Conservation (phyloP, 2,888 invertebrate species). For the Adela reaumurella region DNA sequence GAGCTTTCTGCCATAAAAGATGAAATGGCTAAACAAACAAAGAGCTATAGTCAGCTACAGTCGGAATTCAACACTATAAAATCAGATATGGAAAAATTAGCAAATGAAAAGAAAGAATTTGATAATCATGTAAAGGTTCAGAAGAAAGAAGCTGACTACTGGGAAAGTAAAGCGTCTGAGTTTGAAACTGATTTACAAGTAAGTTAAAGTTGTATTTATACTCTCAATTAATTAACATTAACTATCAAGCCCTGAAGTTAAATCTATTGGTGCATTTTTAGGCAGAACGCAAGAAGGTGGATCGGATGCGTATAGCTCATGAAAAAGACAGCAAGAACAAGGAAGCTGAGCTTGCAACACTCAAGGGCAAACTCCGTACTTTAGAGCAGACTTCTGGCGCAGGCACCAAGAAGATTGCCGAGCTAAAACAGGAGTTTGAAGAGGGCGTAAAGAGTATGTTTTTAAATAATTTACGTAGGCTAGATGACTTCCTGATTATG, state of each 20-base stretch:
- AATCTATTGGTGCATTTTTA: no score
- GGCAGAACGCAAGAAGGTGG: conserved; percentile 64
- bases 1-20: conserved; percentile 28
- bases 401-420: conserved; percentile 61
- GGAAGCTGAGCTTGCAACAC: conserved; percentile 71
- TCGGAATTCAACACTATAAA: conserved; percentile 40
- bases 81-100: conserved; percentile 37
- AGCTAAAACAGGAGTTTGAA: conserved; percentile 65
- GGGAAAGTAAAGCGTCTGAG: conserved; percentile 61
- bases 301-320: conserved; percentile 62
- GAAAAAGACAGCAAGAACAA: conserved; percentile 75
- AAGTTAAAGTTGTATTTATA: conserved; percentile 10
- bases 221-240: no score
- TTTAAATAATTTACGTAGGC: conserved; percentile 7
- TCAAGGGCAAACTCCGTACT: conserved; percentile 70
- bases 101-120: conserved; percentile 59
- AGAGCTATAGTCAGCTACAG: conserved; percentile 35
- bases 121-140: conserved; percentile 59
- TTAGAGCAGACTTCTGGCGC: conserved; percentile 60
- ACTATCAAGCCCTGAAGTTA: no score
- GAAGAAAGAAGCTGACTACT: conserved; percentile 60
- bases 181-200: conserved; percentile 59
- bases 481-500: no score
- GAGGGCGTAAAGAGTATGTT: conserved; percentile 65
- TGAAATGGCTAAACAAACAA: conserved; percentile 40